These are phyloP conservation scores for Iguana delicatissima DNA, from an alignment of 2,797 vertebrate genomes.

Conservation along the genomic window DNA sequence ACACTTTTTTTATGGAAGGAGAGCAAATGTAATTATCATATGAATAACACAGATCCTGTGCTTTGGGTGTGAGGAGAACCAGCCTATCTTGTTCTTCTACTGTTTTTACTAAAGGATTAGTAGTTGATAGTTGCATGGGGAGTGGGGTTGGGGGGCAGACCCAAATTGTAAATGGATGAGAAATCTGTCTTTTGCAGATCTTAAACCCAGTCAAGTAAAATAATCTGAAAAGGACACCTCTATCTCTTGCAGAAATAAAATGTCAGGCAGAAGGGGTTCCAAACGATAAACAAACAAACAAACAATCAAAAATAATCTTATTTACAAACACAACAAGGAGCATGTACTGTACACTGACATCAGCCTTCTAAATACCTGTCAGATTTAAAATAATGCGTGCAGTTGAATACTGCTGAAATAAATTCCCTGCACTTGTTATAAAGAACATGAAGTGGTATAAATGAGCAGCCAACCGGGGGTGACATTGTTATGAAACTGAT, in stretches of 20 bases:
- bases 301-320: slow-evolving; percentile 23
- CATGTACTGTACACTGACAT: slow-evolving; percentile 6
- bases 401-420: slow-evolving; percentile 29
- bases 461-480: slow-evolving; percentile 21
- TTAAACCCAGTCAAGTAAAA: slow-evolving; percentile 11
- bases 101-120: background rate
- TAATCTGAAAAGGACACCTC: slow-evolving; percentile 3
- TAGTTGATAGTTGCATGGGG: background rate
- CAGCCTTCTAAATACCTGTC: slow-evolving; percentile 38
- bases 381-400: slow-evolving; percentile 26
- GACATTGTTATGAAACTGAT: slow-evolving; percentile 26
- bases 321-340: slow-evolving; percentile 48
- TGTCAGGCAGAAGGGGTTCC: slow-evolving; percentile 20
- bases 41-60: background rate
- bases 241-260: slow-evolving; percentile 39
- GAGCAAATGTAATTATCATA: background rate
- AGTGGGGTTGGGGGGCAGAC: background rate
- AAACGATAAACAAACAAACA: background rate
- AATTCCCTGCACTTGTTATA: slow-evolving; percentile 24
- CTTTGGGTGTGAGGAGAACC: background rate
- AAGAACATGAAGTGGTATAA: slow-evolving; percentile 23
- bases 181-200: slow-evolving; percentile 16
- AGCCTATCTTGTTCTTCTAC: background rate
- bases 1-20: background rate
- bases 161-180: slow-evolving; percentile 20